Conservation (phyloP, 2,888 invertebrate genomes). For the Platerodrilus igneus region DNA sequence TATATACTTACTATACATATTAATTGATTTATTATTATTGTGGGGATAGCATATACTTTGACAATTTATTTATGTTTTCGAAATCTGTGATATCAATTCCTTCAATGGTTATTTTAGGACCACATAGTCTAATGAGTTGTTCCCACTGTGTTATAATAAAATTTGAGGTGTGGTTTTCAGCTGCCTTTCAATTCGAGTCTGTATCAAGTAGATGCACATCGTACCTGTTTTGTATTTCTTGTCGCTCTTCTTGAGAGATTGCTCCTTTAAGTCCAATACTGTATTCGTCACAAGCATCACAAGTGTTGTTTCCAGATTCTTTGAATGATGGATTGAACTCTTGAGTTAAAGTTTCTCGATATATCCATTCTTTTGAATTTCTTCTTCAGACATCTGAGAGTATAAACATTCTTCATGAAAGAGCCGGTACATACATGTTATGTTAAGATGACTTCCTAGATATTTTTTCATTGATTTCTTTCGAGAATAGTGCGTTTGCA, state of each 20-base stretch:
- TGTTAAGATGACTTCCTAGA: no score
- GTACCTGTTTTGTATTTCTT: slow-evolving; percentile 10
- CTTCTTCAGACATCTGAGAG: no score
- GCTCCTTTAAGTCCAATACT: slow-evolving; percentile 6
- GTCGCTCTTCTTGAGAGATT: slow-evolving; percentile 3
- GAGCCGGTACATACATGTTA: no score
- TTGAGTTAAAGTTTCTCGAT: slow-evolving; percentile 22
- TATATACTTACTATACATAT: no score
- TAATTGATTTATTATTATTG: no score
- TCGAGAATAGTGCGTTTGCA: no score
- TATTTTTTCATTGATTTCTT: no score
- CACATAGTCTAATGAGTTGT: slow-evolving; percentile 9
- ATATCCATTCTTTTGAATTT: no score
- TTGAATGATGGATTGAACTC: slow-evolving; percentile 22
- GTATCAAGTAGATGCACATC: slow-evolving; percentile 17
- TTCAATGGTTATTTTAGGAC: not conserved
- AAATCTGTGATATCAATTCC: slow-evolving; percentile 10
- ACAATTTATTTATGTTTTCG: no score
- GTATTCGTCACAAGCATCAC: slow-evolving; percentile 9
- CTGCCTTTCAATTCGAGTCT: slow-evolving; percentile 13
- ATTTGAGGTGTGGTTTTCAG: slow-evolving; percentile 11
- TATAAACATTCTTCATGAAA: no score
- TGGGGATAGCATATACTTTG: no score
- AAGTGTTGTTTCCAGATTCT: no score
- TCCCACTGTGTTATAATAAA: slow-evolving; percentile 14